A percentile compares a stretch with the other conserved stretches of the same genome.
These are phyloP conservation scores for Idaea straminata DNA, from an alignment of 2,888 invertebrate species.

Conservation along the genomic window DNA sequence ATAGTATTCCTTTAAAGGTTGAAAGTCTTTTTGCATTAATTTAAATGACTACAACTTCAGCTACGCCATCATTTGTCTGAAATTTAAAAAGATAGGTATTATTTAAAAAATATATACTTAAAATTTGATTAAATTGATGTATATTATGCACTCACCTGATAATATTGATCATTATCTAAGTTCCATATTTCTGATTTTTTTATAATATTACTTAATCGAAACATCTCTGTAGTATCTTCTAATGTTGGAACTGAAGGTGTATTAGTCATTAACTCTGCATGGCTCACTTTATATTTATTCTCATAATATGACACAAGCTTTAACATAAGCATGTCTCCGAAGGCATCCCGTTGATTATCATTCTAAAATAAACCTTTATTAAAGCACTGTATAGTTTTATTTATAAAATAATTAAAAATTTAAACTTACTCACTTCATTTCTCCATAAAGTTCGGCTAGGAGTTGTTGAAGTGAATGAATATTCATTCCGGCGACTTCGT, in stretches of 20 bases:
- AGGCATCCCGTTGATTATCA: constrained; percentile 36
- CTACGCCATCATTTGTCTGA: constrained; percentile 15
- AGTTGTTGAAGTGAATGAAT: constrained; percentile 18
- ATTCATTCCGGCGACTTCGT: constrained; percentile 15
- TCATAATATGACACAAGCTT: constrained; percentile 63
- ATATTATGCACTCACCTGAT: background rate
- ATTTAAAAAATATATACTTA: background rate
- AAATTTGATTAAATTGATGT: background rate
- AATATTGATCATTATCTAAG: background rate
- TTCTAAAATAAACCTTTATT: constrained; percentile 12
- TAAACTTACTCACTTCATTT: constrained; percentile 38
- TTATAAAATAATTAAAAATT: constrained; percentile 12
- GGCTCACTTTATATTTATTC: constrained; percentile 51
- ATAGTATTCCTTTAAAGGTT: background rate
- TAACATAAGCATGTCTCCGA: constrained; percentile 56
- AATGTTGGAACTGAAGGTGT: constrained; percentile 18
- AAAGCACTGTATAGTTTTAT: constrained; percentile 16
- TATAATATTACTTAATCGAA: constrained; percentile 9
- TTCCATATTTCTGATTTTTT: constrained; percentile 9
- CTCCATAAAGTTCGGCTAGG: constrained; percentile 16
- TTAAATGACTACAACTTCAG: constrained; percentile 23
- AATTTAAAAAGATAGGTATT: constrained; percentile 6
- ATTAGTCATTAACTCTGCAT: constrained; percentile 15
- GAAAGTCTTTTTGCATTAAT: background rate
- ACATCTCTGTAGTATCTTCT: constrained; percentile 23